These are phyloP conservation scores for Myiozetetes cayanensis DNA, from an alignment of 2,113 vertebrate species.

Conservation along the genomic window DNA sequence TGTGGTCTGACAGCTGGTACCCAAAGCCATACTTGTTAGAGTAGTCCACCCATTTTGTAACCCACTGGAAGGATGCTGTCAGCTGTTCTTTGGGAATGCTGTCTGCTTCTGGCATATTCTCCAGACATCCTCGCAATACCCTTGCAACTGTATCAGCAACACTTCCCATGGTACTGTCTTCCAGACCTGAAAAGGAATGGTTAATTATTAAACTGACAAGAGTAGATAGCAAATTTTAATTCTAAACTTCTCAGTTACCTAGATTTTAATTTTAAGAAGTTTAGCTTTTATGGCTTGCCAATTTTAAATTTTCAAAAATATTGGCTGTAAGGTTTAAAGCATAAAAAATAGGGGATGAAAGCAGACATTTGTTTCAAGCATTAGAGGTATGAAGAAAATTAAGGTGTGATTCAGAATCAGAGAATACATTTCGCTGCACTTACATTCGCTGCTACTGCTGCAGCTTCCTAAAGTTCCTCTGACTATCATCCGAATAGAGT, in stretches of 20 bases:
- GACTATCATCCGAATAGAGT: conserved; percentile 94
- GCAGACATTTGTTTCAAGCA: not conserved
- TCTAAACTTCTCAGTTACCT: not conserved
- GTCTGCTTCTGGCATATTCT: conserved; percentile 92
- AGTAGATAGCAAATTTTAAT: not conserved
- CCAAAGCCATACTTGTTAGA: conserved; percentile 99
- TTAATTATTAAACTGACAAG: not conserved
- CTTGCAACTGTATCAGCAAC: conserved; percentile 91
- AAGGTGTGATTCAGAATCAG: not conserved
- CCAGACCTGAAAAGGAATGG: conserved; percentile 79
- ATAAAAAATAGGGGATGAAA: not conserved
- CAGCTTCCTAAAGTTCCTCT: conserved; percentile 96
- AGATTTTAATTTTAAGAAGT: not conserved
- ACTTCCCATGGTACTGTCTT: conserved; percentile 91
- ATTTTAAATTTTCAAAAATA: not conserved
- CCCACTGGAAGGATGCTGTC: conserved; percentile 89
- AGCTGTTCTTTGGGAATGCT: conserved; percentile 84
- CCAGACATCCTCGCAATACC: conserved; percentile 89
- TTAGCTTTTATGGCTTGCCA: not conserved
- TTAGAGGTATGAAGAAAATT: not conserved
- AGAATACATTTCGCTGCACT: conserved; percentile 49
- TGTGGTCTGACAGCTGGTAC: conserved; percentile 97
- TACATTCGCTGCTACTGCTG: conserved; percentile 97
- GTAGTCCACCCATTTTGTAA: conserved; percentile 99
- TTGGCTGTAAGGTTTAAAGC: not conserved